phyloP scores from a whole-genome alignment of 2,113 vertebrate genomes.

The Ammodytes dubius region DNA sequence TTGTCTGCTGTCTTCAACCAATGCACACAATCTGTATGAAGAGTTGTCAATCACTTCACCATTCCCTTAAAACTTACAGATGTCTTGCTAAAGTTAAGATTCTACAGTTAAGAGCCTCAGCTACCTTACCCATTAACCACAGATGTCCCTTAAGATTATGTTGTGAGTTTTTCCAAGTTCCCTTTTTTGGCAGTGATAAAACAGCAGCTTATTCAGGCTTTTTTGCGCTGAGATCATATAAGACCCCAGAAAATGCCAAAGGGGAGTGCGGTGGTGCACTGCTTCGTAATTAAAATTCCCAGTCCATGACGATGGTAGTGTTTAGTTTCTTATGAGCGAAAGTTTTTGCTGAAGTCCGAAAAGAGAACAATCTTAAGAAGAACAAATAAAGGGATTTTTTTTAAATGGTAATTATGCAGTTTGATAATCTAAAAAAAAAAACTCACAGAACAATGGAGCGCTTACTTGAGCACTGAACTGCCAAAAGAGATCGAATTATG shows the following conservation, averaged over 20 bases:
- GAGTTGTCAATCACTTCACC: constrained; percentile 4
- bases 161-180: constrained; percentile 50
- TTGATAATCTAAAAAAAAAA: neutral
- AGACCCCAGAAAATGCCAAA: constrained; percentile 72
- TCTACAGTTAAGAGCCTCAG: constrained; percentile 20
- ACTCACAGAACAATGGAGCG: neutral
- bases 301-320: constrained; percentile 67
- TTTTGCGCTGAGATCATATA: constrained; percentile 68
- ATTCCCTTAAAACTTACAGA: constrained; percentile 14
- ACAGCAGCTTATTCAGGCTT: constrained; percentile 49
- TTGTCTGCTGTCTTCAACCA: constrained; percentile 27
- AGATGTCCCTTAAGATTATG: constrained; percentile 48
- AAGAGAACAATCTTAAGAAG: constrained; percentile 40
- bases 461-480: neutral
- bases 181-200: constrained; percentile 49
- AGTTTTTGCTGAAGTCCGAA: constrained; percentile 44
- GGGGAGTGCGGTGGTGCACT: constrained; percentile 63
- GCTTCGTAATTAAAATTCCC: constrained; percentile 81
- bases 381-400: constrained; percentile 38
- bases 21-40: neutral
- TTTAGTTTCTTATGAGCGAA: constrained; percentile 73
- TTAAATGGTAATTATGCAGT: constrained; percentile 13
- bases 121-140: constrained; percentile 50
- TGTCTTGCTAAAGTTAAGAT: constrained; percentile 37
- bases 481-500: constrained; percentile 9